Base-by-base conservation (phyloP, 2,113 vertebrate genomes). In the Myxocyprinus asiaticus region DNA sequence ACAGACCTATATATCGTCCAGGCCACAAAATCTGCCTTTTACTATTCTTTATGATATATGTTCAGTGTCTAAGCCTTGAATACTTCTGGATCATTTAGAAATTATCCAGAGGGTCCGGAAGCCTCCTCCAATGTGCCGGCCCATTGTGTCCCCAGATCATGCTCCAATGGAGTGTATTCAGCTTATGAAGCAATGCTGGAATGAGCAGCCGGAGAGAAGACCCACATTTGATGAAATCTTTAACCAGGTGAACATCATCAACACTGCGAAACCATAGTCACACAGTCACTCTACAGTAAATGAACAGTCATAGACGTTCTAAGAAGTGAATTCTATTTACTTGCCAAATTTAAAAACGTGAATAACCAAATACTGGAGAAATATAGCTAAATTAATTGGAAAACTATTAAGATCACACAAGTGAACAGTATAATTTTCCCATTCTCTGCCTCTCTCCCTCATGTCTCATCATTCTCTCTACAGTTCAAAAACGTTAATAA, bases 171-270 rank as follows among this genome's bases (percentile, higher is more conserved):
- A 93, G 82, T 94, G 94, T 66, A 93, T 95, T 82, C 89, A 93
- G 70, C 85, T 95, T 69, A 93, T 94, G 93, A 94, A 92, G 17
- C 90, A 89, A 53, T 94, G 94, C 86, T 95, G 94, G 94, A 91
- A 86, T 5, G 94, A 95, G 70, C 89, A 92, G 74, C 91, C 91
- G 0, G 93, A 94, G 12, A 91, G 88, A 78, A 90, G 94, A 44
- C 93, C 87, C 0, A 45, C 6, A 61, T 94, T 94, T 58, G 92
- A 94, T 0, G 88, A 92, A 68, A 90, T 94, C 70, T 94, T 94
- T 66, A 91, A 94, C 83, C 90, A 92, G 88, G 94, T 93, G 3
- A 50, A 12, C 67, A 59, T 44, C 9, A 33, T 45, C 45, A 62
- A 4, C 5, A 22, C 43, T 73, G 8, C 6, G 6, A 53, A 42